Percentiles rank a stretch among this genome's conserved stretches.
Conservation (phyloP, 2,113 vertebrate species). For the Neomonachus schauinslandi region DNA sequence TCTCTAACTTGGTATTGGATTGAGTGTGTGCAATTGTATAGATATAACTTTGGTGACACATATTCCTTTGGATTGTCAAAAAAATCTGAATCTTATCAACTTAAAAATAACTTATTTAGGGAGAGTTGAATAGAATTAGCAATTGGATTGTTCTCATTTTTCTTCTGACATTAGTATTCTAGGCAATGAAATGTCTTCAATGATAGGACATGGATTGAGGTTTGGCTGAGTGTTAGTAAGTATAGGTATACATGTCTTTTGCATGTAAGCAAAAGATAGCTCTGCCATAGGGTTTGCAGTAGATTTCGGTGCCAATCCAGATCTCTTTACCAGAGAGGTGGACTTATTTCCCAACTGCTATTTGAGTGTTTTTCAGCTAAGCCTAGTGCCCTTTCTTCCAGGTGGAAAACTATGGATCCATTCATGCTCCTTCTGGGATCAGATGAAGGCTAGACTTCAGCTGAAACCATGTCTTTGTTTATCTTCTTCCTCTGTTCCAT, state of each 20-base stretch:
- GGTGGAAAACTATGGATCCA: neutral
- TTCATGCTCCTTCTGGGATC: neutral
- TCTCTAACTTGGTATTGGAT: neutral
- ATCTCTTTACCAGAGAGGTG: neutral
- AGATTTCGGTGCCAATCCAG: neutral
- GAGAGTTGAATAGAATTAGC: neutral
- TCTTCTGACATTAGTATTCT: neutral
- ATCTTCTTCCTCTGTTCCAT: neutral
- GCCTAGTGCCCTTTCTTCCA: neutral
- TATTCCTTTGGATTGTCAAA: neutral
- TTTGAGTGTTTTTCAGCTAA: neutral
- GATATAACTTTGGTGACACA: neutral
- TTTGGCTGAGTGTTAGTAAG: neutral
- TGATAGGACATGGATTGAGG: neutral
- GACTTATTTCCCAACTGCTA: neutral
- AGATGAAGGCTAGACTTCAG: neutral
- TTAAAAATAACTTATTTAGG: conserved; percentile 14
- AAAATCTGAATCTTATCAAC: neutral
- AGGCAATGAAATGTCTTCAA: neutral
- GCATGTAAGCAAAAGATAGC: neutral
- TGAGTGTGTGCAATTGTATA: neutral
- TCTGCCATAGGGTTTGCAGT: neutral
- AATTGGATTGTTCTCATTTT: neutral
- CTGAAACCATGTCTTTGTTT: neutral
- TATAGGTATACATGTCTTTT: neutral